Evolutionary conservation across 2,888 invertebrate genomes (phyloP).

Genomic region (Strigamia crassipes): DNA sequence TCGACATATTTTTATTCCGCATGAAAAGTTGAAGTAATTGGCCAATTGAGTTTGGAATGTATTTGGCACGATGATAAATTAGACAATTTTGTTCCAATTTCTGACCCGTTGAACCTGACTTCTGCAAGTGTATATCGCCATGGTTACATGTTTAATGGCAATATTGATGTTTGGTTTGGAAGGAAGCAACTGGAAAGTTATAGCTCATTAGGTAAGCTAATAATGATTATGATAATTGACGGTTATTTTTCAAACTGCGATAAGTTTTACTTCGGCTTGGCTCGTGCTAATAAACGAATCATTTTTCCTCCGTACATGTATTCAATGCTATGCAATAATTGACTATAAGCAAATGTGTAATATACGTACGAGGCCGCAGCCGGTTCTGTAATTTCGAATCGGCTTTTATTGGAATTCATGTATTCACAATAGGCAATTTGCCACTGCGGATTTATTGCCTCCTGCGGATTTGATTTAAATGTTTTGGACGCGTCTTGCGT

Average conservation of each 20-base stretch:
- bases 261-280: neutral
- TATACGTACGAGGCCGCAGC: slow-evolving; percentile 6
- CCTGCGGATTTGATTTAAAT: neutral
- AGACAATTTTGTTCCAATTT: neutral
- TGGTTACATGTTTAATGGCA: neutral
- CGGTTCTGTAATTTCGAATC: slow-evolving; percentile 19
- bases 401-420: slow-evolving; percentile 23
- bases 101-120: neutral
- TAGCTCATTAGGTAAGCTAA: neutral
- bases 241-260: neutral
- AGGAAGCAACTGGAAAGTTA: neutral
- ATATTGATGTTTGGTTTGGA: neutral
- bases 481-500: slow-evolving; percentile 3
- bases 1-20: neutral
- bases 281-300: neutral
- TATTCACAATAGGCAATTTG: slow-evolving; percentile 13
- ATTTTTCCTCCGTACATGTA: neutral
- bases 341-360: slow-evolving; percentile 13
- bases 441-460: slow-evolving; percentile 8
- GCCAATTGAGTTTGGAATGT: neutral
- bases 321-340: slow-evolving; percentile 15
- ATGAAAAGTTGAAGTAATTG: neutral
- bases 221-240: slow-evolving; percentile 7
- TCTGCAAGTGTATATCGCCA: neutral
- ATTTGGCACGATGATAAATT: neutral